A percentile compares a stretch with the other conserved stretches of the same genome.
Evolutionary conservation across 2,888 invertebrate species (phyloP).

Genomic region (Agrotis exclamationis): DNA sequence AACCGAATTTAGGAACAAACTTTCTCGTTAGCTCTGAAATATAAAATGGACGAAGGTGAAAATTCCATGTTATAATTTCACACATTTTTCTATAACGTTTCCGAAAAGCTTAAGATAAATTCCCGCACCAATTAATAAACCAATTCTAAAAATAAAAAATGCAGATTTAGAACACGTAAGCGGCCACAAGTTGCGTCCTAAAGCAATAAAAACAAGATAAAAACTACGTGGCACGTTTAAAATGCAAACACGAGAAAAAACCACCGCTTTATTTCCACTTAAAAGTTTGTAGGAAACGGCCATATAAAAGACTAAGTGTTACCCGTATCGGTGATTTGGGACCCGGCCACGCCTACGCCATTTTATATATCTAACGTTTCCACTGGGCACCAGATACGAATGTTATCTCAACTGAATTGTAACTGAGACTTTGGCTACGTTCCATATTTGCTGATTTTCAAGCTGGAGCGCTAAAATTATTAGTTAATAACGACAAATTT

Average conservation of each 20-base stretch:
- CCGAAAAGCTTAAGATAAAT: conserved; percentile 4
- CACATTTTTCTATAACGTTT: background rate
- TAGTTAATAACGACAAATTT: conserved; percentile 62
- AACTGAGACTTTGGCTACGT: conserved; percentile 69
- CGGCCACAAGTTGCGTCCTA: conserved; percentile 67
- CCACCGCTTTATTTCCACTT: conserved; percentile 81
- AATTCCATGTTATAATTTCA: background rate
- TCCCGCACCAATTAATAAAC: conserved; percentile 38
- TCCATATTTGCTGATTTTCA: conserved; percentile 68
- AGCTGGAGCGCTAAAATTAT: conserved; percentile 52
- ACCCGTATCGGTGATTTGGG: conserved; percentile 77
- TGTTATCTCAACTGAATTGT: conserved; percentile 70
- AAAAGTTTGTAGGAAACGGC: conserved; percentile 79
- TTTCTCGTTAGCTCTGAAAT: background rate
- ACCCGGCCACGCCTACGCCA: conserved; percentile 67
- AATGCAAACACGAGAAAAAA: conserved; percentile 71
- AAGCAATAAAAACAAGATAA: conserved; percentile 75
- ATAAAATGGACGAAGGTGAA: background rate
- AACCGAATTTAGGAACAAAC: background rate
- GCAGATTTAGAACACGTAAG: conserved; percentile 65
- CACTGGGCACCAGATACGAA: conserved; percentile 66
- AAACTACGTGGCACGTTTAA: conserved; percentile 73
- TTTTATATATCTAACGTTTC: conserved; percentile 63
- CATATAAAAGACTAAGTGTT: conserved; percentile 78
- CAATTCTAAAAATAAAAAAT: conserved; percentile 61